Evolutionary conservation across 2,888 invertebrate species (phyloP).

Genomic region (Pomacea canaliculata): DNA sequence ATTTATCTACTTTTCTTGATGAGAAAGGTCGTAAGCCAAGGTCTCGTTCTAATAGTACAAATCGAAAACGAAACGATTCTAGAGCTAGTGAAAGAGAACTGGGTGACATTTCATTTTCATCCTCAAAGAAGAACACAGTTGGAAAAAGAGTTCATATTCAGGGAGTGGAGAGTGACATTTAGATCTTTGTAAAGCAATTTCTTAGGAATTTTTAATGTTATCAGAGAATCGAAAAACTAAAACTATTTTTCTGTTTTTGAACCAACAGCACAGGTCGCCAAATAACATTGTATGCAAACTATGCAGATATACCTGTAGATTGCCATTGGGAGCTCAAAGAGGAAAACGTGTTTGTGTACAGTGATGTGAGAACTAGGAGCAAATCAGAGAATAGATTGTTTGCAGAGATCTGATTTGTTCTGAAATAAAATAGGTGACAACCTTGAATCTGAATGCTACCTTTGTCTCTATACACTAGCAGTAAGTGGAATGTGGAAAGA

Average conservation of each 20-base stretch:
- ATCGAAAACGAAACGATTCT: constrained; percentile 25
- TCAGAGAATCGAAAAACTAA: neutral
- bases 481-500: no score
- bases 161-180: constrained; percentile 35
- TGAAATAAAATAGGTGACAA: no score
- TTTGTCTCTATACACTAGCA: no score
- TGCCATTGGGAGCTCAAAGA: no score
- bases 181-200: neutral
- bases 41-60: constrained; percentile 23
- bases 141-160: constrained; percentile 36
- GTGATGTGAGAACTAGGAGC: no score
- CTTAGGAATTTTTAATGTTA: neutral
- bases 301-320: no score
- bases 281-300: neutral
- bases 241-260: neutral
- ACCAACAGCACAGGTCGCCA: neutral
- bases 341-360: no score
- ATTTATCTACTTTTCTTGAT: constrained; percentile 21
- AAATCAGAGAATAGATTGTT: no score
- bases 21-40: constrained; percentile 2
- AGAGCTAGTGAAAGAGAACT: constrained; percentile 28
- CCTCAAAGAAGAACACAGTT: constrained; percentile 32
- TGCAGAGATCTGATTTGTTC: no score
- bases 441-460: no score
- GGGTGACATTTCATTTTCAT: constrained; percentile 28